Base-by-base conservation (phyloP, 2,113 vertebrate genomes). In the Eretmochelys imbricata region DNA sequence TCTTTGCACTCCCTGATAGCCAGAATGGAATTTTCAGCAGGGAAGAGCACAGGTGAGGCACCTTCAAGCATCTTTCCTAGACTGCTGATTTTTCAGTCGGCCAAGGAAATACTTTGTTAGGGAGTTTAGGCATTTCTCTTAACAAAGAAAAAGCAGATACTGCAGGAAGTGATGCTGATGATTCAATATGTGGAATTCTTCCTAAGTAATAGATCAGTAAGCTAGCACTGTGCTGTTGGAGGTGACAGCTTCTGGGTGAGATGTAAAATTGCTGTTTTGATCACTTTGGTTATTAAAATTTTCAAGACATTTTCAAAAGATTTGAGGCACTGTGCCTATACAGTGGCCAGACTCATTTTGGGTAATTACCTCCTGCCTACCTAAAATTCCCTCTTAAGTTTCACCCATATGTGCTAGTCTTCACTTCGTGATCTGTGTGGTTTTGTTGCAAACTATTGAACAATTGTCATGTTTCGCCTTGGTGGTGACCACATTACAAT, bases 211-310 rank as follows among this genome's bases (percentile, higher is more conserved):
- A 90, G 83, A 89, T 97, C 55, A 88, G 82, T 95, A 87, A 93
- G 53, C 3, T 84, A 89, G 25, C 76, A 13, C 87, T 91, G 48
- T 86, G 25, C 87, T 87, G 17, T 38, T 95, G 25, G 55, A 92
- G 93, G 84, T 82, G 93, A 85, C 90, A 83, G 87, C 22, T 54
- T 91, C 89, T 86, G 4, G 82, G 89, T 75, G 62, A 92, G 55
- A 91, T 91, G 16, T n/a, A 50, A 94, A 96, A 95, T 92, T 88
- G 89, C 78, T 49, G 8, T 85, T 87, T 94, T 93, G 85, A 94
- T 93, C 31, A 88, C 92, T 92, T 95, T 91, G 50, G 3, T 29
- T 83, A 93, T 80, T 93, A 69, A 94, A 85, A 35, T 69, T 93
- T 91, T 91, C 81, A 81, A 89, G 50, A 11, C 69, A 84, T 31